phyloP scores from a whole-genome alignment of 2,797 vertebrate species.

The Myotis myotis region DNA sequence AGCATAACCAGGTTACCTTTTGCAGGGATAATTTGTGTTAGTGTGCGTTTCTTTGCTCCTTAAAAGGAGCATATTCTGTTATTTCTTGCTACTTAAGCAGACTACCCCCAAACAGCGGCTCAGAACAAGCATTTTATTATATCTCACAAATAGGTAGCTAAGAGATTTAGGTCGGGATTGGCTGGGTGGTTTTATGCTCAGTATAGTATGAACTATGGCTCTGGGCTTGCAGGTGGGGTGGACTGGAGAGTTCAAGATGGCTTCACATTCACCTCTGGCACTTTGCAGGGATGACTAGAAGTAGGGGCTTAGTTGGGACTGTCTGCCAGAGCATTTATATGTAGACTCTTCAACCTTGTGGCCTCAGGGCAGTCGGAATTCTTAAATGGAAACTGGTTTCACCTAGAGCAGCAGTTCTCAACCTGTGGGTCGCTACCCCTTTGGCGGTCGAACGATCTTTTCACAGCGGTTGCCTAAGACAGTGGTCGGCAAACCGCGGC shows the following conservation, averaged over 20 bases:
- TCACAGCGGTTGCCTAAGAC: too few species aligned
- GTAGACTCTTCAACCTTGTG: not conserved
- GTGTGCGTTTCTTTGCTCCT: not conserved
- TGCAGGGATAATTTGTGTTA: not conserved
- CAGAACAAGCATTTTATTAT: not conserved
- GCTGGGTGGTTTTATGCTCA: not conserved
- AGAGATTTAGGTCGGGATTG: not conserved
- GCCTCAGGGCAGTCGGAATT: not conserved
- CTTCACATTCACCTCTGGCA: not conserved
- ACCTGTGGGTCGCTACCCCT: too few species aligned
- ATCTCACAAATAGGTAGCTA: not conserved
- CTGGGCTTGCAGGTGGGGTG: not conserved
- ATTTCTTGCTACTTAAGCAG: not conserved
- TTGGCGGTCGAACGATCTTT: too few species aligned
- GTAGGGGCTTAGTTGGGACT: not conserved
- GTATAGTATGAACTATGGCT: not conserved
- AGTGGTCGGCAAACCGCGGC: too few species aligned
- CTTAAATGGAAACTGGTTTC: not conserved
- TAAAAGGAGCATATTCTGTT: not conserved
- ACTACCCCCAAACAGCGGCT: not conserved
- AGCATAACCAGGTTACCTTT: not conserved
- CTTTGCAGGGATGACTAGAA: not conserved
- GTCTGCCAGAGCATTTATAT: not conserved
- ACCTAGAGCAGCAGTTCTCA: not conserved
- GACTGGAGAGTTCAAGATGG: not conserved